phyloP scores from a whole-genome alignment of 2,113 vertebrate species.

The Malurus elegans region DNA sequence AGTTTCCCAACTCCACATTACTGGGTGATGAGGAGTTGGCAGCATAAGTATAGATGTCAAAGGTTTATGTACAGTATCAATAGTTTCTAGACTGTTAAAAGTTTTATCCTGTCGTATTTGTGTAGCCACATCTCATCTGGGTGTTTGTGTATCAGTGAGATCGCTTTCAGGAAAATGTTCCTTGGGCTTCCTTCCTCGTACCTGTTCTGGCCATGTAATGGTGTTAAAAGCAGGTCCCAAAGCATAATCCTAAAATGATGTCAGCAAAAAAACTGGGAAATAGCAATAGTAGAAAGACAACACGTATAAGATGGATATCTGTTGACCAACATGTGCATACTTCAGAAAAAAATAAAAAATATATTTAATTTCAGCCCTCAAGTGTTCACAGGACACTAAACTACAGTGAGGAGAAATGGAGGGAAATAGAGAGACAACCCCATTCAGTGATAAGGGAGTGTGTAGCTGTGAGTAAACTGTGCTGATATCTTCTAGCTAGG shows the following conservation, averaged over 20 bases:
- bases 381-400: not conserved
- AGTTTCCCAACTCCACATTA: not conserved
- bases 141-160: not conserved
- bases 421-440: not conserved
- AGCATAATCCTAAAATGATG: not conserved
- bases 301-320: not conserved
- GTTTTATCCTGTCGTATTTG: not conserved
- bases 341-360: constrained; percentile 1
- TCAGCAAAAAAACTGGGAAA: not conserved
- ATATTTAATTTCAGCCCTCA: not conserved
- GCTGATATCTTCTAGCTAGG: not conserved
- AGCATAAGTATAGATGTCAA: not conserved
- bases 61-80: not conserved
- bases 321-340: not conserved
- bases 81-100: not conserved
- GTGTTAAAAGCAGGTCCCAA: not conserved
- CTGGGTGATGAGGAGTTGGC: not conserved
- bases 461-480: not conserved
- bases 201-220: not conserved
- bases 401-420: not conserved
- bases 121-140: not conserved
- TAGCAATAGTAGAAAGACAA: not conserved
- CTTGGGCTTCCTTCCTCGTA: not conserved
- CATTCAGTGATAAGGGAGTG: not conserved
- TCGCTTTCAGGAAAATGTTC: not conserved